These are phyloP conservation scores for Coryphaenoides rupestris DNA, from an alignment of 2,113 vertebrate species.

Conservation along the genomic window DNA sequence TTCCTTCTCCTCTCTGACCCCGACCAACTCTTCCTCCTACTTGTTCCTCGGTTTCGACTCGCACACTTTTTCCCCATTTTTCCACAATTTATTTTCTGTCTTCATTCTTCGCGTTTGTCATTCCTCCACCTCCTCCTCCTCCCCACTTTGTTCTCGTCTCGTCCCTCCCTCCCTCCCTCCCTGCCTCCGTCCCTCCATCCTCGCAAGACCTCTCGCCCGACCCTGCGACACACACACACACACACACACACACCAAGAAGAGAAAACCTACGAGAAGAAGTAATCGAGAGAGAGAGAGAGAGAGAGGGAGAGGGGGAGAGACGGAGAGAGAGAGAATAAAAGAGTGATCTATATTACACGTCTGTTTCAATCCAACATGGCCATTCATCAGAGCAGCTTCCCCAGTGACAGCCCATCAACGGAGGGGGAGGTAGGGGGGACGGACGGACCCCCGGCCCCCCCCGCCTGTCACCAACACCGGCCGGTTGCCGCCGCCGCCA, in stretches of 20 bases:
- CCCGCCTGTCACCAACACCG: slow-evolving; percentile 42
- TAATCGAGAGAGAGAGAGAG: slow-evolving; percentile 30
- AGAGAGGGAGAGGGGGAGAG: slow-evolving; percentile 24
- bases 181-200: neutral
- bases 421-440: slow-evolving; percentile 54
- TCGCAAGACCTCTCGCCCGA: slow-evolving; percentile 31
- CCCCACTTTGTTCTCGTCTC: neutral
- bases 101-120: slow-evolving; percentile 19
- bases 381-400: slow-evolving; percentile 69
- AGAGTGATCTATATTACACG: slow-evolving; percentile 77
- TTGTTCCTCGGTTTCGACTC: neutral
- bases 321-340: slow-evolving; percentile 53
- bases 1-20: slow-evolving; percentile 23
- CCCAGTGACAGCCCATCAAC: slow-evolving; percentile 76
- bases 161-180: neutral
- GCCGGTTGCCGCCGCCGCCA: slow-evolving; percentile 55
- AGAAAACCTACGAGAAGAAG: slow-evolving; percentile 10
- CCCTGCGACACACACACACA: slow-evolving; percentile 22
- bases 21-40: slow-evolving; percentile 2
- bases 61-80: slow-evolving; percentile 10
- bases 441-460: slow-evolving; percentile 55
- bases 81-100: slow-evolving; percentile 6
- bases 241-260: slow-evolving; percentile 2
- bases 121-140: slow-evolving; percentile 3
- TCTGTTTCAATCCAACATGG: slow-evolving; percentile 74